Base-by-base conservation (phyloP, 2,888 invertebrate genomes). In the Caenorhabditis angaria region DNA sequence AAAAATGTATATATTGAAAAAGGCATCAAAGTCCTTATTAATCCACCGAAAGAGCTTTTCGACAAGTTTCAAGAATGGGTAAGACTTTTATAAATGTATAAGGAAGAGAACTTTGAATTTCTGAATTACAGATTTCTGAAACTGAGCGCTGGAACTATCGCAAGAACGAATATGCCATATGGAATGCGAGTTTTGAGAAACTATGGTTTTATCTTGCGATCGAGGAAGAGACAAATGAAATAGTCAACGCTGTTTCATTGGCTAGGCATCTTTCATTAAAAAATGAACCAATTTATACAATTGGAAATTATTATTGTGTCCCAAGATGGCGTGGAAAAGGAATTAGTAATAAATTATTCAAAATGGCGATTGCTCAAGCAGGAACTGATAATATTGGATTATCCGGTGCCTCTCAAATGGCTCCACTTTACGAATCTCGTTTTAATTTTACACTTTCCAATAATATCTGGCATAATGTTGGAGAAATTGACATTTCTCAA, bases 261-360 rank as follows among this genome's bases (percentile, higher is more conserved):
- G 66, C 71, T 5, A 61, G 64, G 28, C 60, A 64, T 51, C 24
- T 35, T 3, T 28, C 56, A 27, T 28, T 55, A 6, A 28, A 57
- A 5, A 66, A 66, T 59, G 64, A 62, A 35, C 51, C 59, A 48
- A 51, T 71, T 22, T 71, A 64, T 51, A 63, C 71, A 47, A 63
- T 71, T 55, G 71, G 71, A 41, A 71, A 71, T 20, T 71, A 71
- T 67, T 71, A 71, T 54, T 71, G 71, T 28, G 71, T 71, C 41
- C 66, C 66, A 53, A 64, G 67, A 61, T 71, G 71, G 71, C 59
- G 71, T 51, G 71, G 71, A 53, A 71, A 67, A 35, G 71, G 71
- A 54, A 63, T 71, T 61, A 64, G 66, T 54, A 71, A 67, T 60
- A 66, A 71, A 61, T 59, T 71, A 29, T 71, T 71, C 50, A 57